These are phyloP conservation scores for Lytechinus variegatus DNA, from an alignment of 35 echinoderm and acorn worm species.

Conservation along the genomic window DNA sequence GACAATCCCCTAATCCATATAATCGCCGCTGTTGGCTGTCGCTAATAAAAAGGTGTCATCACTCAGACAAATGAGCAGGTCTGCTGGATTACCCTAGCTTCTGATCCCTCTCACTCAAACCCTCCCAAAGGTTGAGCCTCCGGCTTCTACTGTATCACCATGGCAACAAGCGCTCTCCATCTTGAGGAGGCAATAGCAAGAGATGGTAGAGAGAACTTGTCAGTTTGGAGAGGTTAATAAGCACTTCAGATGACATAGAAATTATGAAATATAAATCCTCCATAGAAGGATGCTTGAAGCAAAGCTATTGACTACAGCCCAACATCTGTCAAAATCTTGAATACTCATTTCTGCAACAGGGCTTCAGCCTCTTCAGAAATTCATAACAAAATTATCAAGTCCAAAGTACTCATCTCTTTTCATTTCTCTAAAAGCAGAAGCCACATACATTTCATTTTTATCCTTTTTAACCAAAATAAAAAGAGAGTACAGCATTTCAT, in stretches of 20 bases:
- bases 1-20: constrained; percentile 36
- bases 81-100: constrained; percentile 40
- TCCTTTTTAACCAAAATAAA: background rate
- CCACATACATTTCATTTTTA: background rate
- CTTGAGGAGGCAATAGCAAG: background rate
- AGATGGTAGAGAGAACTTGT: background rate
- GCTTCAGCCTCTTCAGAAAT: background rate
- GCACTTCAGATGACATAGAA: background rate
- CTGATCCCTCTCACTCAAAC: constrained; percentile 40
- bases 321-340: constrained; percentile 19
- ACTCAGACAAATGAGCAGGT: constrained; percentile 46
- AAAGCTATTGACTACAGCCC: background rate
- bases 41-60: constrained; percentile 54
- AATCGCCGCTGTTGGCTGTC: constrained; percentile 46
- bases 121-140: background rate
- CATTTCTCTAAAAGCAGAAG: background rate
- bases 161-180: constrained; percentile 33
- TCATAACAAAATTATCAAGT: background rate
- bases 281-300: background rate
- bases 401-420: background rate
- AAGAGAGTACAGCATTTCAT: background rate
- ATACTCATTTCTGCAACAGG: background rate
- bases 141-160: background rate
- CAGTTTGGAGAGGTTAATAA: constrained; percentile 12
- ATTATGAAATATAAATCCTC: background rate